Percentiles rank a stretch among this genome's conserved stretches.
phyloP scores from a whole-genome alignment of 2,888 invertebrate species.

The Calliphora vomitoria region DNA sequence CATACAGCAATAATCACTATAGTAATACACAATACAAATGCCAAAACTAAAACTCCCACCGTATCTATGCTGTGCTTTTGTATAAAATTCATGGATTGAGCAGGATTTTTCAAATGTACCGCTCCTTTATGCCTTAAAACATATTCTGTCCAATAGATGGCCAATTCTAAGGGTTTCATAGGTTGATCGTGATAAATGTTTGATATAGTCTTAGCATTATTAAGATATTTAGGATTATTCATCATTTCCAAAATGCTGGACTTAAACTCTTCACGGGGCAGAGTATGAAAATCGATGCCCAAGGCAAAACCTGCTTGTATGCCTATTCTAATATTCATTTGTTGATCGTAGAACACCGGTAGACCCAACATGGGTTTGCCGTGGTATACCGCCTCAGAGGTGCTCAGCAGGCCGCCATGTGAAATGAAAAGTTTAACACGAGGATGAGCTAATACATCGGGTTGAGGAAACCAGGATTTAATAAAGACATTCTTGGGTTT shows the following conservation, averaged over 20 bases:
- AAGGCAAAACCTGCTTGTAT: constrained; percentile 78
- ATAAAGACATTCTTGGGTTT: constrained; percentile 79
- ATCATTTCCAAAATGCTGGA: constrained; percentile 64
- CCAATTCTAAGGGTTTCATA: constrained; percentile 15
- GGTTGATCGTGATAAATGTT: constrained; percentile 37
- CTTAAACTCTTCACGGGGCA: constrained; percentile 67
- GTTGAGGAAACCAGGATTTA: constrained; percentile 82
- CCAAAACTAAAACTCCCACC: neutral
- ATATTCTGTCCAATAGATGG: constrained; percentile 58
- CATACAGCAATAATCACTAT: constrained; percentile 4
- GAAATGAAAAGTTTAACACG: constrained; percentile 85
- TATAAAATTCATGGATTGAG: no score
- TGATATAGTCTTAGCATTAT: constrained; percentile 75
- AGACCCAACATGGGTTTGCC: constrained; percentile 84
- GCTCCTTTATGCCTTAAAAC: constrained; percentile 56
- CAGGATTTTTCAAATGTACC: constrained; percentile 7
- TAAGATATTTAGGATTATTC: constrained; percentile 44
- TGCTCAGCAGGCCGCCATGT: constrained; percentile 86
- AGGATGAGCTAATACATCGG: constrained; percentile 83
- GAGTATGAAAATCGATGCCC: neutral
- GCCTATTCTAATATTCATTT: constrained; percentile 79
- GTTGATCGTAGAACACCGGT: constrained; percentile 83
- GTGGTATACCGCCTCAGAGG: constrained; percentile 84
- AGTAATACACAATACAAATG: neutral
- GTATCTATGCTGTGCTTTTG: no score